Conservation (phyloP, 2,797 vertebrate species). For the Alca torda region DNA sequence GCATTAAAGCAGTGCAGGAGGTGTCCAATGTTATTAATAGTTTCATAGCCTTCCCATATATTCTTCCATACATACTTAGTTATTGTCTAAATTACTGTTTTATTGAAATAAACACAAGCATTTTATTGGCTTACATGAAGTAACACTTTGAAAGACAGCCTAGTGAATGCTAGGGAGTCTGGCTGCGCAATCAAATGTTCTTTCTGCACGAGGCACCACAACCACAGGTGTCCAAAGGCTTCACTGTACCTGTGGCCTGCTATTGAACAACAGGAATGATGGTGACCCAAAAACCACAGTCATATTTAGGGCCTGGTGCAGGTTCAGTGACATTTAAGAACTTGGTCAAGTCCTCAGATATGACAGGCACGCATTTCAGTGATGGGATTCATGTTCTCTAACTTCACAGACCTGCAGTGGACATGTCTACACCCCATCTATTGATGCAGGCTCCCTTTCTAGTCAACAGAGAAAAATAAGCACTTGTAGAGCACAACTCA, state of each 20-base stretch:
- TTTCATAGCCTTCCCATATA: constrained; percentile 68
- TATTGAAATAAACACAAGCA: constrained; percentile 68
- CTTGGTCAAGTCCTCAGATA: not conserved
- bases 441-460: not conserved
- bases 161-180: not conserved
- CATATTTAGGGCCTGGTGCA: not conserved
- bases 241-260: not conserved
- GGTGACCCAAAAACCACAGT: not conserved
- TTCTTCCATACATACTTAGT: constrained; percentile 67
- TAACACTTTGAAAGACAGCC: constrained; percentile 32
- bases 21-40: constrained; percentile 76
- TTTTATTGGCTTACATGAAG: constrained; percentile 50
- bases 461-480: not conserved
- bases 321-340: not conserved
- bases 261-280: not conserved
- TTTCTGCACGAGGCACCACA: not conserved
- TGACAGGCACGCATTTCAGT: not conserved
- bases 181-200: not conserved
- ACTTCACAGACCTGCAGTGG: not conserved
- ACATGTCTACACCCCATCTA: not conserved
- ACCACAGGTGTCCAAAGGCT: not conserved
- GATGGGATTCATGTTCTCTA: not conserved
- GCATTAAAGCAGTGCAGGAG: constrained; percentile 68
- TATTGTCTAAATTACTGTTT: constrained; percentile 74
- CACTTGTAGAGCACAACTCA: not conserved